These are phyloP conservation scores for Tachysurus vachellii DNA, from an alignment of 2,113 vertebrate species.

Conservation along the genomic window DNA sequence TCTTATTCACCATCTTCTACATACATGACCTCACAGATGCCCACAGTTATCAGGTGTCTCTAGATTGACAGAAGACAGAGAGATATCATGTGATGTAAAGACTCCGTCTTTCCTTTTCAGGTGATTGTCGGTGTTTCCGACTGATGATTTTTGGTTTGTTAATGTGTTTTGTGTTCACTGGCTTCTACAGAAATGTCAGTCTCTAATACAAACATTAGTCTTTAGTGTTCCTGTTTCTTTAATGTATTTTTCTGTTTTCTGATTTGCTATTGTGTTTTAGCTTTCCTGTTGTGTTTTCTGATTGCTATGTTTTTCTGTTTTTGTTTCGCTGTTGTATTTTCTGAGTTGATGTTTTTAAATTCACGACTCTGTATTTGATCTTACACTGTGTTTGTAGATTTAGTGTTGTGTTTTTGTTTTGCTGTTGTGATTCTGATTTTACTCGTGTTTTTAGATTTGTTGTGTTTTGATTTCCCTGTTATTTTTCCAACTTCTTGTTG, in stretches of 20 bases:
- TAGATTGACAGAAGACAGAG: not conserved
- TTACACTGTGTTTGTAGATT: not conserved
- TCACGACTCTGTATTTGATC: too few relatives aligned
- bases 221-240: not conserved
- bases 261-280: not conserved
- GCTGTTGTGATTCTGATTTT: not conserved
- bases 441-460: not conserved
- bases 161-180: not conserved
- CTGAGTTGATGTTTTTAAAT: not conserved
- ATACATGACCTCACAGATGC: not conserved
- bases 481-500: not conserved
- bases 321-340: not conserved
- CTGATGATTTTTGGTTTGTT: not conserved
- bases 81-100: not conserved
- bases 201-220: not conserved
- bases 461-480: not conserved
- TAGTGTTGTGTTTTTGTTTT: not conserved
- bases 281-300: not conserved
- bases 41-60: not conserved
- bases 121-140: not conserved
- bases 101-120: not conserved
- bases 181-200: not conserved
- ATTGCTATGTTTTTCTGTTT: not conserved
- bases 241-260: not conserved
- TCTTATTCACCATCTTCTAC: not conserved